Conservation (phyloP, 2,113 vertebrate species). For the Morone chrysops region DNA sequence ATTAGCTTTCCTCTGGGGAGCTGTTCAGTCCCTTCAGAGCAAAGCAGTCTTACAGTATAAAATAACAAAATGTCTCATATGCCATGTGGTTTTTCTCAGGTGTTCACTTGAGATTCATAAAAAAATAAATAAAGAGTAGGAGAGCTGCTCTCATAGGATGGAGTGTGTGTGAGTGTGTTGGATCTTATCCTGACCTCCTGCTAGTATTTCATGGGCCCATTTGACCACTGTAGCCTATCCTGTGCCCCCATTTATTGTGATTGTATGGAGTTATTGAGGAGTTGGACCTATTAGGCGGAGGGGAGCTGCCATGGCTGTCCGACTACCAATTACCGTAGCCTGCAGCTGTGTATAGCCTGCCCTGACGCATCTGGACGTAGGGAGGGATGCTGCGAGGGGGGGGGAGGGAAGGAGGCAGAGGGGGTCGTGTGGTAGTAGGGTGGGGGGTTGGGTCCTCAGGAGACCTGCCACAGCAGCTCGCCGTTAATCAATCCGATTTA, state of each 20-base stretch:
- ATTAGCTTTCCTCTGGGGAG: slow-evolving; percentile 71
- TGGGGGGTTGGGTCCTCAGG: slow-evolving; percentile 64
- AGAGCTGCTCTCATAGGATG: slow-evolving; percentile 14
- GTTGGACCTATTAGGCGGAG: slow-evolving; percentile 80
- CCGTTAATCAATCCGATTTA: slow-evolving; percentile 88
- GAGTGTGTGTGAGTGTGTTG: slow-evolving; percentile 21
- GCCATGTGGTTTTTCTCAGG: slow-evolving; percentile 41
- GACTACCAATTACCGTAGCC: slow-evolving; percentile 81
- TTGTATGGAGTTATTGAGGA: slow-evolving; percentile 82
- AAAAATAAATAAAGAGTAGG: slow-evolving; percentile 23
- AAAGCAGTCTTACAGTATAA: slow-evolving; percentile 56
- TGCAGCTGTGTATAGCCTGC: slow-evolving; percentile 67
- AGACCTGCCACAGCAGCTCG: slow-evolving; percentile 80
- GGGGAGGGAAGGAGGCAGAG: slow-evolving; percentile 14
- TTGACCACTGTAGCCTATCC: slow-evolving; percentile 78
- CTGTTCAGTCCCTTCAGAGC: slow-evolving; percentile 61
- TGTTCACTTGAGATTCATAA: slow-evolving; percentile 67
- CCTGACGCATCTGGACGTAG: slow-evolving; percentile 60
- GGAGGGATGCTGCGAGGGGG: slow-evolving; percentile 43
- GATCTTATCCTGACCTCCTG: slow-evolving; percentile 62
- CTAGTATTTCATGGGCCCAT: slow-evolving; percentile 77
- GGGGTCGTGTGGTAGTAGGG: neutral
- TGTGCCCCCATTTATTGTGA: slow-evolving; percentile 81
- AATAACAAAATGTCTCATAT: slow-evolving; percentile 56
- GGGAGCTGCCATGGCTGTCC: slow-evolving; percentile 78